A percentile compares a stretch with the other conserved stretches of the same genome.
These are phyloP conservation scores for Pseudolaguvia tuberculata DNA, from an alignment of 2,113 vertebrate species.

Conservation along the genomic window DNA sequence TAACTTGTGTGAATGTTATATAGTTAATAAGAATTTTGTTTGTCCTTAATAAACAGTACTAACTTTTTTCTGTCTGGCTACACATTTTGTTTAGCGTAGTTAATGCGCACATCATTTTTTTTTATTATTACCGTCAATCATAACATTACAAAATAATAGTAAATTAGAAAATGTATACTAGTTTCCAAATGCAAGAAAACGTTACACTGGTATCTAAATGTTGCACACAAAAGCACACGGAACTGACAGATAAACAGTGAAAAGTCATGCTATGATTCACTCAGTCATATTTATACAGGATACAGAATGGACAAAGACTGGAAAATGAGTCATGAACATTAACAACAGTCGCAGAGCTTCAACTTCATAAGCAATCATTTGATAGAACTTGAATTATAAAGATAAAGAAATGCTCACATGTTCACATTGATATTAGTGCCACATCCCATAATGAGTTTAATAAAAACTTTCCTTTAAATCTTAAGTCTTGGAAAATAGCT, in stretches of 20 bases:
- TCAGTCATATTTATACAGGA: neutral
- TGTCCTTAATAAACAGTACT: no score
- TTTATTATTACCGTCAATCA: conserved; percentile 17
- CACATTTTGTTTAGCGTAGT: conserved; percentile 47
- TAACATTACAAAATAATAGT: conserved; percentile 13
- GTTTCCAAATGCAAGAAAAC: neutral
- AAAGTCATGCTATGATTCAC: neutral
- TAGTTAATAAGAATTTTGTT: no score
- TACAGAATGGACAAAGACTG: neutral
- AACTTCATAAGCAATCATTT: neutral
- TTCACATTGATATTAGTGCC: neutral
- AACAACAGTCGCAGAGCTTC: neutral
- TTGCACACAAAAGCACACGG: neutral
- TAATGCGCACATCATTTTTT: conserved; percentile 47
- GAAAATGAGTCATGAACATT: neutral
- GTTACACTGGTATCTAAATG: neutral
- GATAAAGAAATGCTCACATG: neutral
- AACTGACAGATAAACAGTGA: neutral
- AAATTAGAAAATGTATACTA: neutral
- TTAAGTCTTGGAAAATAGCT: neutral
- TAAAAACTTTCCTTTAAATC: neutral
- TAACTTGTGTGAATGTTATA: no score
- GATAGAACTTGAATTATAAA: neutral
- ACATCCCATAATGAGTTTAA: neutral
- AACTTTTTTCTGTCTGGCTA: conserved; percentile 36